These are phyloP conservation scores for Leptura quadrifasciata DNA, from an alignment of 2,888 invertebrate species.

Conservation along the genomic window DNA sequence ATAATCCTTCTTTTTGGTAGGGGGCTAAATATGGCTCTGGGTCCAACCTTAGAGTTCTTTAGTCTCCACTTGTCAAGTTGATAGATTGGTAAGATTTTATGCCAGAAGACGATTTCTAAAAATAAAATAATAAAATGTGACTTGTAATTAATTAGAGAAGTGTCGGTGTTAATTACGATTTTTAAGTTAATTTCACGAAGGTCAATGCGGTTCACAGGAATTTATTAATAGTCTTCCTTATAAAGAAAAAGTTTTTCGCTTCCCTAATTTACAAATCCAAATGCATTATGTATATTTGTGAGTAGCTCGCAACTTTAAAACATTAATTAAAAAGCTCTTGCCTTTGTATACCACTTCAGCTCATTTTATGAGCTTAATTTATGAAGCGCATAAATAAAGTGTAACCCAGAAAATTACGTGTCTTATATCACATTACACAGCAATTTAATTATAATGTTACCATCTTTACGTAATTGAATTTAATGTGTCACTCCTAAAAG, in stretches of 20 bases:
- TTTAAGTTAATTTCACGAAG: too few species aligned
- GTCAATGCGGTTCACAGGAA: too few species aligned
- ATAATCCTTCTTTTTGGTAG: too few species aligned
- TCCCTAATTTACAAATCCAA: conserved; percentile 27
- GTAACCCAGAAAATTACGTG: conserved; percentile 24
- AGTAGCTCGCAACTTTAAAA: conserved; percentile 32
- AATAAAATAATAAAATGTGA: too few species aligned
- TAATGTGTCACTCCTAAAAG: conserved; percentile 9
- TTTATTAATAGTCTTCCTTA: too few species aligned
- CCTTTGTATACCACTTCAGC: conserved; percentile 11
- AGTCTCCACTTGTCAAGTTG: too few species aligned
- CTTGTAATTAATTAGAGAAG: too few species aligned
- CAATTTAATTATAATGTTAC: conserved; percentile 17
- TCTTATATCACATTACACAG: conserved; percentile 27
- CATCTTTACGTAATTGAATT: conserved; percentile 18
- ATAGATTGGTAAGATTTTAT: too few species aligned
- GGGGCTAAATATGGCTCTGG: too few species aligned
- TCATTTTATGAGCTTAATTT: conserved; percentile 32
- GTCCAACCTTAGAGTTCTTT: too few species aligned
- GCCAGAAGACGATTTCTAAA: too few species aligned
- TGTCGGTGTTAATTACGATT: too few species aligned
- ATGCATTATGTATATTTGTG: conserved; percentile 28
- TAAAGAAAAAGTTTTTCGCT: conserved; percentile 18
- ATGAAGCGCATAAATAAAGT: conserved; percentile 33
- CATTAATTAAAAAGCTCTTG: conserved; percentile 37